A percentile compares a stretch with the other conserved stretches of the same genome.
phyloP scores from a whole-genome alignment of 2,113 vertebrate species.

The Cynoglossus semilaevis region DNA sequence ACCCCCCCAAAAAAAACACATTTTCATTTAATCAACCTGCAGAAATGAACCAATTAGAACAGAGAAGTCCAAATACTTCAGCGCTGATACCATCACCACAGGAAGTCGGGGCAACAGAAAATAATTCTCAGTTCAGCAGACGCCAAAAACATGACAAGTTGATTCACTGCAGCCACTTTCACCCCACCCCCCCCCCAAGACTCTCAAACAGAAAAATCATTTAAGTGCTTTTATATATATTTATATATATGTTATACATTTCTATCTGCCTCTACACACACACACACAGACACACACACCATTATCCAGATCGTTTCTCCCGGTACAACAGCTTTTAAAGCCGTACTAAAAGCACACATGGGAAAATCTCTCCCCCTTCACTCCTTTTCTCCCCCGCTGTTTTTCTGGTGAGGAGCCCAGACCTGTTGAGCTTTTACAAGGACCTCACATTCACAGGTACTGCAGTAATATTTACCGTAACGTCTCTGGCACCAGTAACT shows the following conservation, averaged over 20 bases:
- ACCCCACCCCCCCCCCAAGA: neutral
- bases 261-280: slow-evolving; percentile 8
- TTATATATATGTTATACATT: slow-evolving; percentile 18
- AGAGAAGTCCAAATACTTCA: neutral
- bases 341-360: slow-evolving; percentile 23
- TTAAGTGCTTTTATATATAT: slow-evolving; percentile 15
- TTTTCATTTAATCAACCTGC: neutral
- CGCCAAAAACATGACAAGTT: slow-evolving; percentile 14
- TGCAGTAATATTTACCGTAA: slow-evolving; percentile 26
- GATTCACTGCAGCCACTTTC: slow-evolving; percentile 11
- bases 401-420: slow-evolving; percentile 10
- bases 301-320: slow-evolving; percentile 33
- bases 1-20: neutral
- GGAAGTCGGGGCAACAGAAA: slow-evolving; percentile 10
- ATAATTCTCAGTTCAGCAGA: neutral
- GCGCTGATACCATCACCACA: neutral
- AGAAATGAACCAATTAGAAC: neutral
- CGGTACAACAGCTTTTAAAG: slow-evolving; percentile 27
- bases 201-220: slow-evolving; percentile 28
- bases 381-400: slow-evolving; percentile 20
- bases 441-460: slow-evolving; percentile 46
- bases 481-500: neutral
- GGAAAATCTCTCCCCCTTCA: slow-evolving; percentile 30
- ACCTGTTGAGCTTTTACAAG: slow-evolving; percentile 33
- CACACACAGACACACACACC: slow-evolving; percentile 3